Base-by-base conservation (phyloP, 2,797 vertebrate species). In the Bradypus variegatus region DNA sequence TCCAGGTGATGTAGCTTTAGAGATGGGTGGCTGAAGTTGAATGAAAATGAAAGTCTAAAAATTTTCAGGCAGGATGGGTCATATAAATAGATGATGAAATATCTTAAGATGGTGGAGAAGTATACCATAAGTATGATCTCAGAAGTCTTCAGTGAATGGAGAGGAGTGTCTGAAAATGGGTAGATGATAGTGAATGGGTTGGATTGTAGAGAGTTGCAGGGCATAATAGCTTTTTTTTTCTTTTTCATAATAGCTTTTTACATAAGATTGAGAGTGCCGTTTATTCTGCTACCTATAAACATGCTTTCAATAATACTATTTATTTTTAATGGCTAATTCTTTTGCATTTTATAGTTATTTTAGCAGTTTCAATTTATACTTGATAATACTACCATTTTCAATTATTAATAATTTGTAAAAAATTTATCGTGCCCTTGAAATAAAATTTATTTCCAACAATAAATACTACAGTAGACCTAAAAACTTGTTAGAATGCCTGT, bases 21-120 rank as follows among this genome's bases (percentile, higher is more conserved):
- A 83, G 88, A 60, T 80, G 31, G 15, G 62, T 88, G 75, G 73
- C 73, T 88, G 79, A 88, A 85, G 79, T 64, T 84, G 53, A 88
- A 41, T 21, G 75, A 60, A 64, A 94, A 88, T 93, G 50, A 53
- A 79, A 18, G 38, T 87, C 15, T 79, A 60, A 82, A 64, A 83
- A 72, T 72, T 88, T 91, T 85, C 60, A 88, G 79, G 53, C 77
- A 76, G 50, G 16, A 16, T 79, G 13, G 62, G 65, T 79, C 38
- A 67, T 94, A 5, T 55, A 78, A 82, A 72, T 67, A 23, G 60
- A 69, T 87, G 48, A 55, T 83, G 25, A 53, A 76, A 83, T 89
- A 23, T 89, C 77, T 89, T 75, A 81, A 41, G 41, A 55, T 88
- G 88, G 50, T 41, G 45, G 45, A 82, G 31, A 87, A 58, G 45